These are phyloP conservation scores for Therioaphis trifolii DNA, from an alignment of 2,888 invertebrate species.

Conservation along the genomic window DNA sequence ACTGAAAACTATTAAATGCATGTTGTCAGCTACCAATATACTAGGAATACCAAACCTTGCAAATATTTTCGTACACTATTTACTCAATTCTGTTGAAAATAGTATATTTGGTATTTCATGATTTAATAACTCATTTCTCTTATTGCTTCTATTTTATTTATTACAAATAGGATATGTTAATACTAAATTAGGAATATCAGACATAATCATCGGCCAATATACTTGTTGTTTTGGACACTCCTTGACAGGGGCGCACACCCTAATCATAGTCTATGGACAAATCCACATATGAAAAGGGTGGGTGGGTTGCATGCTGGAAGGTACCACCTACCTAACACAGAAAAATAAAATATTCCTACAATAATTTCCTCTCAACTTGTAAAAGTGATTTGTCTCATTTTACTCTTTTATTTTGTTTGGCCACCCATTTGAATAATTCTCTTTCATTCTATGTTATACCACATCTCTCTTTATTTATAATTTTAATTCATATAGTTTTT, in stretches of 20 bases:
- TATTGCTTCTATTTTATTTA: not conserved
- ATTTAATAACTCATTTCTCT: constrained; percentile 36
- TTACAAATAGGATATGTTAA: constrained; percentile 13
- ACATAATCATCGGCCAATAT: not conserved
- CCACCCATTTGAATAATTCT: constrained; percentile 10
- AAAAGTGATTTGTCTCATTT: not conserved
- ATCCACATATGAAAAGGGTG: no score
- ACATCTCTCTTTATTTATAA: not conserved
- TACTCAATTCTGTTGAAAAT: constrained; percentile 17
- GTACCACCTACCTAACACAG: not conserved
- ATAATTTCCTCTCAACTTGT: not conserved
- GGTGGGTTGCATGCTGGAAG: no score
- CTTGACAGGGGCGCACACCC: no score
- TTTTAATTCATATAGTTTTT: constrained; percentile 10
- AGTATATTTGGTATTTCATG: constrained; percentile 56
- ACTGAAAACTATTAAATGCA: constrained; percentile 57
- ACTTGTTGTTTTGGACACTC: not conserved
- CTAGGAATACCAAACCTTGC: constrained; percentile 47
- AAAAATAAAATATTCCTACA: not conserved
- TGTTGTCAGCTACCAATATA: constrained; percentile 43
- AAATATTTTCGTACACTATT: constrained; percentile 17
- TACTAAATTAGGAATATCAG: not conserved
- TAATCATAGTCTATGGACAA: no score
- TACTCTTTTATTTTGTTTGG: constrained; percentile 27
- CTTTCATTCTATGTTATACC: not conserved